These are phyloP conservation scores for Danio kyathit DNA, from an alignment of 2,797 vertebrate genomes.

Conservation along the genomic window DNA sequence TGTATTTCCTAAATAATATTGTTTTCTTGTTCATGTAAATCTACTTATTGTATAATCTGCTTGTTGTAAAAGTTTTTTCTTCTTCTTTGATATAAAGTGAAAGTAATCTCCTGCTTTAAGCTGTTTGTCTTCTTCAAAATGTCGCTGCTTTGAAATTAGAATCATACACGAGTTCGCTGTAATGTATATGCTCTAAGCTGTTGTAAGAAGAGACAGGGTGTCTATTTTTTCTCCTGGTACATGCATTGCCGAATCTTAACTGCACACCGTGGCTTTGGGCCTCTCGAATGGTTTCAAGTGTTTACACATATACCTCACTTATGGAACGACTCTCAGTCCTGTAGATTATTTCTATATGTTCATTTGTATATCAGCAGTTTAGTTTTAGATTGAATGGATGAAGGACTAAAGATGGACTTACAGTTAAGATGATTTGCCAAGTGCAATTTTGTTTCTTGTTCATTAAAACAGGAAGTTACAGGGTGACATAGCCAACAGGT, in stretches of 20 bases:
- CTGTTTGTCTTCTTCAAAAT: constrained; percentile 26
- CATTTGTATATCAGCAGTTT: constrained; percentile 8
- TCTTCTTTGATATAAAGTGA: neutral
- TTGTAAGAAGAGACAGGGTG: constrained; percentile 55
- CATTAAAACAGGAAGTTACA: neutral
- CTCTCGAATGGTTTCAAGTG: constrained; percentile 33
- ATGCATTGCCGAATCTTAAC: constrained; percentile 23
- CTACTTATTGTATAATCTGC: neutral
- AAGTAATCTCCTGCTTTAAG: neutral
- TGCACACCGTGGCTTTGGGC: constrained; percentile 7
- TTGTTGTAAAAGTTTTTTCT: constrained; percentile 15
- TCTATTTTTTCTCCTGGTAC: constrained; percentile 58
- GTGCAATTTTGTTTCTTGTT: constrained; percentile 1
- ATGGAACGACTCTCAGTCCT: constrained; percentile 1
- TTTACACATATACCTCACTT: constrained; percentile 18
- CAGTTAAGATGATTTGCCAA: neutral
- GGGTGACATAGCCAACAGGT: neutral
- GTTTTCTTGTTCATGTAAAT: neutral
- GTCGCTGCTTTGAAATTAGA: constrained; percentile 38
- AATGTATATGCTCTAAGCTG: constrained; percentile 46
- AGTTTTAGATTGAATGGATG: neutral
- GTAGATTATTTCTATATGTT: constrained; percentile 14
- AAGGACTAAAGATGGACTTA: too few relatives aligned
- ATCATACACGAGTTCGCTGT: constrained; percentile 26
- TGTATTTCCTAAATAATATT: neutral